Percentiles rank a stretch among this genome's conserved stretches.
These are phyloP conservation scores for Leptopilina clavipes DNA, from an alignment of 1,140 invertebrate species.

Conservation along the genomic window DNA sequence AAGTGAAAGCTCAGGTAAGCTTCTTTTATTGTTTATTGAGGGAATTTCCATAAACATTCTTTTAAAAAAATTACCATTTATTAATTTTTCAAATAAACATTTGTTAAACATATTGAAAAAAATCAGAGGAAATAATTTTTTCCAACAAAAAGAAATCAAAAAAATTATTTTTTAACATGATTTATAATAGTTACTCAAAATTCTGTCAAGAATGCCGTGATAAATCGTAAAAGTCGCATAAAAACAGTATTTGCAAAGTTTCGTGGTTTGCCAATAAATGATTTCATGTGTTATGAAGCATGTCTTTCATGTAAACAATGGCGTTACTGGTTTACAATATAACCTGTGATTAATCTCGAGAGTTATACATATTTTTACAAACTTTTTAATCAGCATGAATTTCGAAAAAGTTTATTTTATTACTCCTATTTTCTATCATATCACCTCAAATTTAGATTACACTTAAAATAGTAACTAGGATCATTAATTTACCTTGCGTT, in stretches of 20 bases:
- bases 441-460: no score
- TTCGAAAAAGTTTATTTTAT: no score
- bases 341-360: neutral
- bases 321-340: neutral
- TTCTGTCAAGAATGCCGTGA: neutral
- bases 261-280: constrained; percentile 21
- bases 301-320: constrained; percentile 20
- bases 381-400: no score
- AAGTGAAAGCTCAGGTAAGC: neutral
- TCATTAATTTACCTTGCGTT: no score
- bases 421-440: no score
- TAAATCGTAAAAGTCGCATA: neutral
- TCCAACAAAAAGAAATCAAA: no score
- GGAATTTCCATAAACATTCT: neutral
- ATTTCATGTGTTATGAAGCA: neutral
- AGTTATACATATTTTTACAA: neutral
- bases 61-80: neutral
- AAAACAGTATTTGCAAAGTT: neutral
- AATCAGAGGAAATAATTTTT: no score
- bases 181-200: neutral
- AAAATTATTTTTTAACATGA: neutral
- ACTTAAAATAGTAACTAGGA: no score
- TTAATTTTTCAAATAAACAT: neutral
- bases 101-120: no score
- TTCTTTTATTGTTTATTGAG: neutral